Evolutionary conservation across 2,888 invertebrate genomes (phyloP), one percentile per base, ranked within the genome.

Genomic region (Hydropsyche betteni): DNA sequence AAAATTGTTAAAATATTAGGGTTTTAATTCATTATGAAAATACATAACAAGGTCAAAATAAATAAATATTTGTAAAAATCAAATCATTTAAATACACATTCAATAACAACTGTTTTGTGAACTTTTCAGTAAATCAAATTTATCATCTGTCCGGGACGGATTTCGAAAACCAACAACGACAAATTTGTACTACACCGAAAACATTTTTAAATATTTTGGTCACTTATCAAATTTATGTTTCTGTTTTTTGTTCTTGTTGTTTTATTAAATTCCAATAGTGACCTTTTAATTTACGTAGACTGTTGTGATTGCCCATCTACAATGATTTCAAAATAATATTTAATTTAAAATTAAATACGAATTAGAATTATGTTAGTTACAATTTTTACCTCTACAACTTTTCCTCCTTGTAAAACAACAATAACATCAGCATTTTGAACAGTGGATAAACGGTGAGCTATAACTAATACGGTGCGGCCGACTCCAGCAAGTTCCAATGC

Each of bases 371-470:
- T 51, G 14, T 14, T 55, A 55, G 4, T 55, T 55, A 69, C 4
- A 55, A 80, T 4, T 8, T 81, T 81, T 83, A 94, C 95, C 91
- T 96, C 96, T 2, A 93, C 93, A 80, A 97, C 91, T 76, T 88
- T 88, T 50, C 98, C 98, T 81, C 93, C 91, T 80, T 93, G 91
- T 68, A 98, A 86, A 3, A 99, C 98, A 36, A 96, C 95, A 80
- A 98, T 98, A 12, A 95, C 82, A 83, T 98, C 96, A 0, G 98
- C 98, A 83, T 95, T 93, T 83, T 92, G 91, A 75, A 99, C 91
- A 0, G 98, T 99, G 51, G 96, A 96, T 75, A 98, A 87, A 36
- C 98, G 88, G 84, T 98, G 98, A 3, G 98, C 98, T 80, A 99
- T 98, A 0, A 98, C 93, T n/a, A 99, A 84, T 0, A 97, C 97